These are phyloP conservation scores for Harpagoxenus sublaevis DNA, from an alignment of 2,888 invertebrate species.

Conservation along the genomic window DNA sequence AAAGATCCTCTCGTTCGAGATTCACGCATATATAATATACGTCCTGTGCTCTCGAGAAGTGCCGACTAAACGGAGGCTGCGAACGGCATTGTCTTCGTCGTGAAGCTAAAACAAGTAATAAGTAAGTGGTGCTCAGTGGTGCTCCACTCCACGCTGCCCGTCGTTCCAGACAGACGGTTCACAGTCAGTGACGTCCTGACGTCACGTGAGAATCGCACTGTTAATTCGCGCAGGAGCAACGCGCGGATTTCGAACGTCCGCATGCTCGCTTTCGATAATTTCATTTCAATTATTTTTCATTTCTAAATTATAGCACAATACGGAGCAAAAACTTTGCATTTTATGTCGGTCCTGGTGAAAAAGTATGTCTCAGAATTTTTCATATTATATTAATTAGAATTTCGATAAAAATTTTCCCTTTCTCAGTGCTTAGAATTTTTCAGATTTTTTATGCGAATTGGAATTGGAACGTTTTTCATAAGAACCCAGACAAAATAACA, in stretches of 20 bases:
- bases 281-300: background rate
- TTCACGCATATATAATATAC: background rate
- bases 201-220: background rate
- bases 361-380: too few species aligned
- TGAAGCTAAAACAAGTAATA: constrained; percentile 9
- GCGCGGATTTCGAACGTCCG: background rate
- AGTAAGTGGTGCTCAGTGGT: constrained; percentile 35
- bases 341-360: background rate
- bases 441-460: too few species aligned
- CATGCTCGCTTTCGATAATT: background rate
- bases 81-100: background rate
- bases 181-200: background rate
- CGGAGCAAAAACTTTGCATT: background rate
- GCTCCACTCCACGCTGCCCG: background rate
- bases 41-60: background rate
- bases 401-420: too few species aligned
- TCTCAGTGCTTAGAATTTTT: too few species aligned
- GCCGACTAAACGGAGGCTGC: background rate
- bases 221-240: background rate
- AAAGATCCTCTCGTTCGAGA: background rate
- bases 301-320: background rate
- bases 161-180: background rate
- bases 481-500: too few species aligned
- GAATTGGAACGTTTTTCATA: too few species aligned
- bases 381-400: too few species aligned